These are phyloP conservation scores for Lutraria rhynchaena DNA, from an alignment of 1,140 invertebrate genomes.

Conservation along the genomic window DNA sequence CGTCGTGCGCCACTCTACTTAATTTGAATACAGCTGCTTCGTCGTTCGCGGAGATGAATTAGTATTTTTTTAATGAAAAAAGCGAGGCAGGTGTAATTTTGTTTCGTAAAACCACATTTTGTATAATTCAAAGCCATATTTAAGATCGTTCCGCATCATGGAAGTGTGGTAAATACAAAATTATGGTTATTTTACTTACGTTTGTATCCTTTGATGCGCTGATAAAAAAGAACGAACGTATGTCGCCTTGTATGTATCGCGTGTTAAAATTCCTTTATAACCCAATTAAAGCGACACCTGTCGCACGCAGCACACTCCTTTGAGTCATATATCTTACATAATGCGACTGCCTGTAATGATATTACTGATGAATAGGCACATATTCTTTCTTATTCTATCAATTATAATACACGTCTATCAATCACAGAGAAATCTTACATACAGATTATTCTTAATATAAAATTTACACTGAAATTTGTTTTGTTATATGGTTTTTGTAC, in stretches of 20 bases:
- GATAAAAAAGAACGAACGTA: not conserved
- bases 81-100: constrained; percentile 56
- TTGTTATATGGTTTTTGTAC: too few relatives aligned
- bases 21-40: constrained; percentile 56
- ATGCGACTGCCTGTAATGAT: too few relatives aligned
- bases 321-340: too few relatives aligned
- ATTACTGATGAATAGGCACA: too few relatives aligned
- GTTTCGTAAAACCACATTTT: constrained; percentile 21
- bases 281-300: constrained; percentile 16
- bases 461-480: too few relatives aligned
- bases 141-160: constrained; percentile 15
- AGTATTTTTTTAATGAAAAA: constrained; percentile 31
- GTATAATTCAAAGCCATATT: constrained; percentile 17
- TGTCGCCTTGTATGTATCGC: not conserved
- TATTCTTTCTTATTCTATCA: too few relatives aligned
- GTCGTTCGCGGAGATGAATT: constrained; percentile 32
- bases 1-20: constrained; percentile 18
- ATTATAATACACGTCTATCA: too few relatives aligned
- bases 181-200: constrained; percentile 42
- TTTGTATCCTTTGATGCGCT: constrained; percentile 22
- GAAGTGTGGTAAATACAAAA: constrained; percentile 16
- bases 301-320: constrained; percentile 1
- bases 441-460: too few relatives aligned
- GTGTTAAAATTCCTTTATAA: constrained; percentile 2
- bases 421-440: too few relatives aligned